Evolutionary conservation across 2,797 vertebrate species (phyloP).

Genomic region (Sebastes steindachneri): DNA sequence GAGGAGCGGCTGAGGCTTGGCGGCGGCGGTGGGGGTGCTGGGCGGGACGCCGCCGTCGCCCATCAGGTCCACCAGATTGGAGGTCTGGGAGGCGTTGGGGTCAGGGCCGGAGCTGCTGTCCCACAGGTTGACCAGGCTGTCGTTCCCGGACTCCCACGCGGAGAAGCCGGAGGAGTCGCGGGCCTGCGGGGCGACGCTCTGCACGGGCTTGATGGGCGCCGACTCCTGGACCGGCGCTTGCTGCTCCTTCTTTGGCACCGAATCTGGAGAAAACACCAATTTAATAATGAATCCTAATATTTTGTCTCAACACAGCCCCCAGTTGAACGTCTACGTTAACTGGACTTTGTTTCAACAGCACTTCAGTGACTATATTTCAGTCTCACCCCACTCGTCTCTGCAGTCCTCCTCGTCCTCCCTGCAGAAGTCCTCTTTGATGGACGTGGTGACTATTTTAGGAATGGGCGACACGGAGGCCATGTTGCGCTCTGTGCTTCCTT

Average conservation of each 20-base stretch:
- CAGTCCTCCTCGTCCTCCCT: constrained; percentile 64
- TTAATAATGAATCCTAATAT: background rate
- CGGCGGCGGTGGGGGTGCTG: background rate
- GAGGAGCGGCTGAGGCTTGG: constrained; percentile 84
- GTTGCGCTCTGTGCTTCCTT: constrained; percentile 67
- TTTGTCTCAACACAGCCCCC: no score
- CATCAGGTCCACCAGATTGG: constrained; percentile 79
- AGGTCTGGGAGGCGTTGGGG: constrained; percentile 47
- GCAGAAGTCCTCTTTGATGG: constrained; percentile 79
- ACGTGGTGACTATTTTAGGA: constrained; percentile 81
- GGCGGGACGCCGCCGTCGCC: constrained; percentile 49
- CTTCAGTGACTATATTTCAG: background rate
- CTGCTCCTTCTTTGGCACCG: constrained; percentile 58
- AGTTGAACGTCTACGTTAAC: background rate
- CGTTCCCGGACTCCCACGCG: constrained; percentile 52
- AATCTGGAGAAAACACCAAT: constrained; percentile 41
- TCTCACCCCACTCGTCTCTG: constrained; percentile 75
- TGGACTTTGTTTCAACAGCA: background rate
- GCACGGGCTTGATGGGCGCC: constrained; percentile 66
- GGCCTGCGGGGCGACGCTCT: constrained; percentile 79
- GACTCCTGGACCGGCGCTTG: constrained; percentile 74
- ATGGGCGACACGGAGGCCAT: constrained; percentile 74
- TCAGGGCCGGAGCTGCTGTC: constrained; percentile 55
- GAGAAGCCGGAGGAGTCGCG: constrained; percentile 54
- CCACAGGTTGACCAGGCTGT: constrained; percentile 81